Evolutionary conservation across 2,888 invertebrate genomes (phyloP).

Genomic region (Odontomyia ornata): DNA sequence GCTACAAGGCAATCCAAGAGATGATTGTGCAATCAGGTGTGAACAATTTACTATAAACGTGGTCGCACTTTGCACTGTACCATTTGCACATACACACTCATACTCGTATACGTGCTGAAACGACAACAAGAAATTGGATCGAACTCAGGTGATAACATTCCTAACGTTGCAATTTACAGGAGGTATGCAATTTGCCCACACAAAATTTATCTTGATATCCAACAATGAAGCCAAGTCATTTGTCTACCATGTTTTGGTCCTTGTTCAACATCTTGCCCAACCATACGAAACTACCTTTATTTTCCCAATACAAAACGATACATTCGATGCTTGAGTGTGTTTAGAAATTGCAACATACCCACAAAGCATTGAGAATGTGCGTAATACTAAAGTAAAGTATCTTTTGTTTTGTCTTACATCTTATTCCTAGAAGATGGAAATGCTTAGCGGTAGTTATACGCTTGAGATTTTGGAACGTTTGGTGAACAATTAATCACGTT

Average conservation of each 20-base stretch:
- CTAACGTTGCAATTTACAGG: constrained; percentile 13
- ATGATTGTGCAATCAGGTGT: constrained; percentile 39
- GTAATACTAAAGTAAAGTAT: neutral
- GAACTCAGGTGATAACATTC: constrained; percentile 31
- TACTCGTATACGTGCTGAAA: neutral
- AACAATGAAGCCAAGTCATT: neutral
- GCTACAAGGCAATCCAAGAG: constrained; percentile 15
- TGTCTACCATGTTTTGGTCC: neutral
- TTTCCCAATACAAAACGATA: neutral
- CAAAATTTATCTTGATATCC: constrained; percentile 17
- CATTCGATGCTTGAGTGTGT: neutral
- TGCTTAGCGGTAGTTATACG: neutral
- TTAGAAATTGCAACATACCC: neutral
- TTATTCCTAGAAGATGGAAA: neutral
- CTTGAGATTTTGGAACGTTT: too few species aligned
- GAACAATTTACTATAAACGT: constrained; percentile 35
- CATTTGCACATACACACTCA: neutral
- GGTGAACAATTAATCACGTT: too few species aligned
- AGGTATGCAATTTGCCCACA: constrained; percentile 27
- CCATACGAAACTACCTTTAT: neutral
- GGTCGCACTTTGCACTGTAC: constrained; percentile 35
- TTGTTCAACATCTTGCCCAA: neutral
- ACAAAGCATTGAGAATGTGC: neutral
- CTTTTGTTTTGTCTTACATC: neutral
- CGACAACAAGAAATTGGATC: constrained; percentile 7